Base-by-base conservation (phyloP, 2,113 vertebrate genomes). In the Natator depressus region DNA sequence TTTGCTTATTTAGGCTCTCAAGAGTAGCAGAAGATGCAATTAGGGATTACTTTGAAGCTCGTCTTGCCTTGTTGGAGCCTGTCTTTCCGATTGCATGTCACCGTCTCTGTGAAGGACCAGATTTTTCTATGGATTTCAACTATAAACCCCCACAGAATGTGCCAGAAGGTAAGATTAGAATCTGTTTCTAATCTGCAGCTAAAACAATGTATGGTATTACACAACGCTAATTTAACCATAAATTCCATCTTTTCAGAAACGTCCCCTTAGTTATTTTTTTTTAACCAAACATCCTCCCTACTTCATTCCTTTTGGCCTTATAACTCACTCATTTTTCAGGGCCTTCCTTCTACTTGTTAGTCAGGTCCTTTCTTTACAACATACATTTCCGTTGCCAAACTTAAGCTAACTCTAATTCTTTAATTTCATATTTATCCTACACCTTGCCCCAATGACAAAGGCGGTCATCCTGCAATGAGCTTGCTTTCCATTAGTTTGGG, bases 31-130 rank as follows among this genome's bases (percentile, higher is more conserved):
- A 99, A 97, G 99, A 99, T 79, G 98, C 99, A 47, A 99, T 99
- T 96, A 98, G 98, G 93, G 97, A 98, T 4, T 99, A 99, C 75
- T 99, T 99, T 94, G 99, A 99, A 98, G 96, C 98, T 7, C 99
- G 99, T 2, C 98, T 99, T 91, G 96, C 94, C 82, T 94, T 99
- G 49, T 96, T 99, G 96, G 99, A 99, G 94, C 98, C 99, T 3
- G 95, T 99, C 82, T 99, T 99, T 89, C 99, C 99, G 78, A 97
- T 99, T 76, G 99, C 99, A 0, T 99, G 99, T 95, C 99, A 99
- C 93, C 98, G 99, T 55, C 99, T 99, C 42, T 99, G 99, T 29
- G 99, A 99, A 80, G 99, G 99, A 49, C 99, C 99, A 4, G 99
- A 99, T 94, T 99, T 99, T 85, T 99, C 99, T 55, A 97, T 97